Base-by-base conservation (phyloP, 1,140 invertebrate genomes). In the Lepidotrigona ventralis region DNA sequence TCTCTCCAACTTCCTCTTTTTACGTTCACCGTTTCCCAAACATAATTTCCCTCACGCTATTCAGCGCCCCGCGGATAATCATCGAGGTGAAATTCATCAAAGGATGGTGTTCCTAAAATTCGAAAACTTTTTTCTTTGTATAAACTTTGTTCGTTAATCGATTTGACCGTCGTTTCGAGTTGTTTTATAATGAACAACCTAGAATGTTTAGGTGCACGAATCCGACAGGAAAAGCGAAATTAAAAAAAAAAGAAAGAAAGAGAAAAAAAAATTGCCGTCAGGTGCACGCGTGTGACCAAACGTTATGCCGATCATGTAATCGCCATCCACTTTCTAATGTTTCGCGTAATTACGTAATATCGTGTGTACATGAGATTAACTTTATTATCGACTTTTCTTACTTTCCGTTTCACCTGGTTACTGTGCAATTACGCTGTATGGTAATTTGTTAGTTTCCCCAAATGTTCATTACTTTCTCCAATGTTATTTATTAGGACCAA, bases 321-420 rank as follows among this genome's bases (percentile, higher is more conserved):
- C 69, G 82, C 58, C 60, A 73, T 79, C 56, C 77, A 79, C 82
- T 83, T 83, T 83, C 82, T 83, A 83, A 83, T 83, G 77, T 46
- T 72, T 63, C 77, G 76, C n/a, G n/a, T 53, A 12, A 73, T 83
- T 79, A 26, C 77, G 69, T 56, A 83, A 83, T 39, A 1, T 1
- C 54, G 60, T 17, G 56, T 79, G 66, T 70, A 82, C 54, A 64
- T 79, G 29, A 79, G 64, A 79, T 83, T 83, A 79, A 64, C 21
- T 79, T 73, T n/a, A 56, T 63, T 26, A 58, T 19, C 58, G 14
- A 46, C 46, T 54, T 71, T 51, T 63, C 46, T 53, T 26, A 15
- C 64, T 82, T 69, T 46, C 72, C 21, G 39, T 70, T 63, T 19
- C 60, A 8, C n/a, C 8, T 14, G 19, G 56, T 58, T 58, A 12